Evolutionary conservation across 1,140 invertebrate genomes (phyloP).

Genomic region (Drosophila pachea): DNA sequence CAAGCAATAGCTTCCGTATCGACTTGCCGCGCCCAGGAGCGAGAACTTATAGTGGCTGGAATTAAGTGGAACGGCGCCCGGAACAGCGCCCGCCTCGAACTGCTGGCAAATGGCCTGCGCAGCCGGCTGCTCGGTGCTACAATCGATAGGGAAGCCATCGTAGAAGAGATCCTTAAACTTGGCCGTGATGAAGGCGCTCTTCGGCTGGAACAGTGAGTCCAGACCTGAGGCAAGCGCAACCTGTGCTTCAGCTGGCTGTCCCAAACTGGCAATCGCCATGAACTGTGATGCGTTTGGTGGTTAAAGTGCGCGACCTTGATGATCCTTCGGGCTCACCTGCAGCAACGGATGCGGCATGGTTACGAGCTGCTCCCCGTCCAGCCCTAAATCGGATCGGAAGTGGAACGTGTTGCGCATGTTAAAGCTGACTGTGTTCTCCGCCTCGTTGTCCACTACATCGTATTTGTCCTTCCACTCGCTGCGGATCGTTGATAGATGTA

Average conservation of each 20-base stretch:
- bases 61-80: conserved; percentile 79
- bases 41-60: conserved; percentile 84
- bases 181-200: conserved; percentile 82
- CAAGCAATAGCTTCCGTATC: not conserved
- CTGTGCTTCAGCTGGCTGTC: conserved; percentile 79
- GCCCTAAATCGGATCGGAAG: conserved; percentile 72
- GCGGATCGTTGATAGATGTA: too few species aligned
- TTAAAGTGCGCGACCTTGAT: conserved; percentile 30
- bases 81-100: conserved; percentile 81
- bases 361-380: conserved; percentile 79
- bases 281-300: conserved; percentile 77
- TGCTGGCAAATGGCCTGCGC: conserved; percentile 84
- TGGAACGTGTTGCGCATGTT: conserved; percentile 83
- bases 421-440: conserved; percentile 84
- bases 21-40: conserved; percentile 80
- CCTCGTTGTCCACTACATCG: conserved; percentile 22
- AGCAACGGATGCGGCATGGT: conserved; percentile 82
- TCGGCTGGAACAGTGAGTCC: conserved; percentile 82
- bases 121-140: conserved; percentile 83
- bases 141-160: conserved; percentile 84
- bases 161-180: conserved; percentile 84
- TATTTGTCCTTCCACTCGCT: conserved; percentile 51
- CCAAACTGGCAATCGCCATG: conserved; percentile 80
- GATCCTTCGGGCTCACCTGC: conserved; percentile 74
- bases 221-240: conserved; percentile 65